Evolutionary conservation across 2,113 vertebrate genomes (phyloP).

Genomic region (Myotis brandtii): DNA sequence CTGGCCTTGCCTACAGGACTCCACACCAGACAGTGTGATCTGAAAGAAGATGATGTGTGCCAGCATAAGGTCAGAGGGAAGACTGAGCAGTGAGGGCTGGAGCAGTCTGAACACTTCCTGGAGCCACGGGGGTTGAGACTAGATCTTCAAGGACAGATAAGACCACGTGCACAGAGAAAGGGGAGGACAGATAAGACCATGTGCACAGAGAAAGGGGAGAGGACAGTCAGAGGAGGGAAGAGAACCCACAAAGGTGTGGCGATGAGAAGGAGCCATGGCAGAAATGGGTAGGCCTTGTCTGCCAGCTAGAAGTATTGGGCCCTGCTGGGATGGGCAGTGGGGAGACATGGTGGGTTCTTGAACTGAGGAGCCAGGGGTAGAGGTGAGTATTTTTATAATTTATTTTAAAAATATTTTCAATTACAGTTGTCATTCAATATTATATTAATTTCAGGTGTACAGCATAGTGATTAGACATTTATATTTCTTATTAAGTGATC

Average conservation of each 20-base stretch:
- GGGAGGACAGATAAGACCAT: background rate
- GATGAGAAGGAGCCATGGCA: background rate
- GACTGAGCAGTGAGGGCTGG: background rate
- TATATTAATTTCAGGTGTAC: background rate
- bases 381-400: background rate
- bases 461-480: background rate
- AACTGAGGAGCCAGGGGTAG: background rate
- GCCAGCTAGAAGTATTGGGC: background rate
- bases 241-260: background rate
- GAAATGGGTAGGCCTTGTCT: background rate
- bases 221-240: background rate
- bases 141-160: constrained; percentile 34
- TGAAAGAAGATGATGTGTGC: background rate
- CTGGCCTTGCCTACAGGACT: background rate
- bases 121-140: background rate
- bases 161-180: background rate
- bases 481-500: background rate
- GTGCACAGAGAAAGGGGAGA: background rate
- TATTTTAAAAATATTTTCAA: background rate
- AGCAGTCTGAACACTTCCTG: background rate
- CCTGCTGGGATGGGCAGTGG: background rate
- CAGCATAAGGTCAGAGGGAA: background rate
- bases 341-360: background rate
- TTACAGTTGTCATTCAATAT: background rate
- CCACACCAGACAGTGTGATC: background rate